Evolutionary conservation across 2,888 invertebrate species (phyloP).

Genomic region (Polydrusus cervinus): DNA sequence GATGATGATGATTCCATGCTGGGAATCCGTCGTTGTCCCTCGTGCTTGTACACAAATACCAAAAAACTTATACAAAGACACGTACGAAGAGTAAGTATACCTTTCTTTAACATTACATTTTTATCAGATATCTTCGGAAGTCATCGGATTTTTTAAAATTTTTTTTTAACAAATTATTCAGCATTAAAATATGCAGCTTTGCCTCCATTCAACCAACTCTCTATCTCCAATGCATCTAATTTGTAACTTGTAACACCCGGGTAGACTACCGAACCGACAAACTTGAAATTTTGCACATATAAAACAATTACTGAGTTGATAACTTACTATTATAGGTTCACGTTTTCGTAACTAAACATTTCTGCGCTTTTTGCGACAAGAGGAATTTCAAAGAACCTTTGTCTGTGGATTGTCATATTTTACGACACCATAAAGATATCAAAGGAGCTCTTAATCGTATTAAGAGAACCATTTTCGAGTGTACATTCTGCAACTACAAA

Average conservation of each 20-base stretch:
- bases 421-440: conserved; percentile 22
- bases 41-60: background rate
- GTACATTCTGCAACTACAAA: conserved; percentile 25
- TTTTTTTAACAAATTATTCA: no score
- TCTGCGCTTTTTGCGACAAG: conserved; percentile 9
- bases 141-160: no score
- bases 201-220: no score
- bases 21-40: background rate
- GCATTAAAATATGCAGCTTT: no score
- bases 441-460: conserved; percentile 15
- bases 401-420: conserved; percentile 23
- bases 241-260: no score
- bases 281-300: background rate
- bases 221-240: no score
- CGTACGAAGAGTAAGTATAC: background rate
- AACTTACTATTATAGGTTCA: background rate
- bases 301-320: background rate
- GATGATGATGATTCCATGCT: background rate
- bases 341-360: background rate
- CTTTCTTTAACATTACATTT: no score
- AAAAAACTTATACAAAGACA: background rate
- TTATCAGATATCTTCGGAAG: no score
- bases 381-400: conserved; percentile 20
- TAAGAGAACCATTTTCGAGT: conserved; percentile 20
- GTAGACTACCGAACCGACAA: no score